These are phyloP conservation scores for Vanessa cardui DNA, from an alignment of 2,888 invertebrate genomes.

Conservation along the genomic window DNA sequence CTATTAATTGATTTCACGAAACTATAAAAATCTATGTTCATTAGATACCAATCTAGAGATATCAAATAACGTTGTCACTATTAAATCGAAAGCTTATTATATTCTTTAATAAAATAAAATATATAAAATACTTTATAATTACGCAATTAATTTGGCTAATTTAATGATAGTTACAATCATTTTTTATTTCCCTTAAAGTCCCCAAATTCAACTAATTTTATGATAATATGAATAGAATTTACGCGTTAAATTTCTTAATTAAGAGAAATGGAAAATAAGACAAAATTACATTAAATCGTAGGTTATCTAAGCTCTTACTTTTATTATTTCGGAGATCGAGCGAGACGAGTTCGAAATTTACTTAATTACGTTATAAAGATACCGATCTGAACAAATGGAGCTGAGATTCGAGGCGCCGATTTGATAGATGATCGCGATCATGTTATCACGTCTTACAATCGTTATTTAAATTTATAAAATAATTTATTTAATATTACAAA, in stretches of 20 bases:
- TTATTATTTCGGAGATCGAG: conserved; percentile 66
- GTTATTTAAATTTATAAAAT: conserved; percentile 21
- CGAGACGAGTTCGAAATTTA: conserved; percentile 69
- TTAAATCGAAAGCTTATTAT: too few relatives aligned
- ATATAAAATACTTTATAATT: too few relatives aligned
- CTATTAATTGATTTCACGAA: too few relatives aligned
- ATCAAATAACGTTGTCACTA: too few relatives aligned
- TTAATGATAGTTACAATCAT: too few relatives aligned
- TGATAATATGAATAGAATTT: conserved; percentile 11
- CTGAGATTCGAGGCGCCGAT: conserved; percentile 41
- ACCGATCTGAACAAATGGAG: conserved; percentile 65
- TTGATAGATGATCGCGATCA: conserved; percentile 54
- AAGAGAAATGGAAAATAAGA: conserved; percentile 61
- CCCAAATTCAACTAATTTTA: neutral
- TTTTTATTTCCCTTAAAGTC: too few relatives aligned
- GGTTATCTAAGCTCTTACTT: conserved; percentile 64
- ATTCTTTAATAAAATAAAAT: too few relatives aligned
- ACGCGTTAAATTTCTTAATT: conserved; percentile 59
- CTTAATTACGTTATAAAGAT: conserved; percentile 74
- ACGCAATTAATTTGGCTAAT: too few relatives aligned
- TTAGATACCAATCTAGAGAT: too few relatives aligned
- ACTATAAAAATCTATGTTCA: neutral
- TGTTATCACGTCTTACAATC: conserved; percentile 42
- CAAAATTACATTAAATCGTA: conserved; percentile 65
- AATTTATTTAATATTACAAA: neutral